phyloP scores from a whole-genome alignment of 2,888 invertebrate genomes.

The Zhuqinia jingwanae region DNA sequence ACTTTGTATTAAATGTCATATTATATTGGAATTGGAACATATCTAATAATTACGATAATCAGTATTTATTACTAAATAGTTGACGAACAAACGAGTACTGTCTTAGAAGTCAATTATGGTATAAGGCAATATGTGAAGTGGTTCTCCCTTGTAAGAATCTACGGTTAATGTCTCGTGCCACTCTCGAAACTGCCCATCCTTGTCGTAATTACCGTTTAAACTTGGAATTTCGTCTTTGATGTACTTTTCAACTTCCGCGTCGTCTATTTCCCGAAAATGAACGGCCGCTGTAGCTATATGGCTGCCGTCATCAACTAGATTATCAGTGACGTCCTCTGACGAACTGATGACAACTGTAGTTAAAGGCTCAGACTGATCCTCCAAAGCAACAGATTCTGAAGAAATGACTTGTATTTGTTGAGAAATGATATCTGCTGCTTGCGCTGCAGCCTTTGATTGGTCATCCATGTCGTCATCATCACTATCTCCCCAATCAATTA shows the following conservation, averaged over 20 bases:
- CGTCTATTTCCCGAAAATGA: conserved; percentile 80
- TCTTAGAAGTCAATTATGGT: conserved; percentile 93
- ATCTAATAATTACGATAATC: conserved; percentile 29
- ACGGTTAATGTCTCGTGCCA: conserved; percentile 94
- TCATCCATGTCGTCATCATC: conserved; percentile 74
- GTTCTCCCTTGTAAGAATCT: conserved; percentile 88
- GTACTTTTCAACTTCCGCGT: conserved; percentile 82
- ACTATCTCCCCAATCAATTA: conserved; percentile 78
- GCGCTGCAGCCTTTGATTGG: conserved; percentile 32
- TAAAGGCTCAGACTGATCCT: neutral
- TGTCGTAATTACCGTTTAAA: conserved; percentile 83
- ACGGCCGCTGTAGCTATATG: conserved; percentile 40
- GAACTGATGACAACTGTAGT: conserved; percentile 37
- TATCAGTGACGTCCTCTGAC: conserved; percentile 36
- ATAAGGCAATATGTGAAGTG: conserved; percentile 96
- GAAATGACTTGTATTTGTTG: conserved; percentile 53
- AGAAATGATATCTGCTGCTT: conserved; percentile 38
- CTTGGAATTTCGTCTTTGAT: conserved; percentile 81
- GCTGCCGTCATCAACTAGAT: neutral
- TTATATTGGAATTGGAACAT: neutral
- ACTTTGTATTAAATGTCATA: conserved; percentile 21
- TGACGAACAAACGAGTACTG: conserved; percentile 34
- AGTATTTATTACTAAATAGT: conserved; percentile 15
- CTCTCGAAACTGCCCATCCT: conserved; percentile 87
- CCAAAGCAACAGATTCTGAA: conserved; percentile 50